phyloP scores from a whole-genome alignment of 2,113 vertebrate species.

The Crotalus tigris region DNA sequence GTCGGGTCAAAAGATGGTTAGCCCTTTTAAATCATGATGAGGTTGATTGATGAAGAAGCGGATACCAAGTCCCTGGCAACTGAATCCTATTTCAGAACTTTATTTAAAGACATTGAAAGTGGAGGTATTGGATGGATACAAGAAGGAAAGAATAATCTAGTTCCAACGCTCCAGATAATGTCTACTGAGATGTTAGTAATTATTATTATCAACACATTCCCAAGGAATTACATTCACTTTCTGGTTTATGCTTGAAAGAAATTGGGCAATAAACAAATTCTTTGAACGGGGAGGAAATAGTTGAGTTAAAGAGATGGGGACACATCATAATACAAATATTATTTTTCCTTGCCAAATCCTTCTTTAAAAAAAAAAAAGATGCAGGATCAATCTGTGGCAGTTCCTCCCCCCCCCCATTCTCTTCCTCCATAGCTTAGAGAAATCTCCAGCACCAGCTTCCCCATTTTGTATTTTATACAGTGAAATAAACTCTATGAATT shows the following conservation, averaged over 20 bases:
- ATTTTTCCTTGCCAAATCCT: constrained; percentile 4
- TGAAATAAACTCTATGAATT: constrained; percentile 57
- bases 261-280: constrained; percentile 24
- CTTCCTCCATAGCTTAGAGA: constrained; percentile 19
- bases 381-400: constrained; percentile 7
- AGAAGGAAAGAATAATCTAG: background rate
- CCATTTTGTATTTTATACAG: constrained; percentile 47
- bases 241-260: constrained; percentile 17
- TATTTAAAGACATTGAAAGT: background rate
- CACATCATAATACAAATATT: constrained; percentile 19
- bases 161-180: background rate
- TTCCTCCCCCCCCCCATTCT: background rate
- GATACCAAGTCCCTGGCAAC: too few species aligned
- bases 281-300: background rate
- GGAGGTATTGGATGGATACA: background rate
- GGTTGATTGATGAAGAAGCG: background rate
- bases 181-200: background rate
- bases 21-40: background rate
- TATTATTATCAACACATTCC: background rate
- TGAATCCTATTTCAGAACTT: background rate
- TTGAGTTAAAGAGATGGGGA: background rate
- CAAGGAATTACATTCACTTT: constrained; percentile 6
- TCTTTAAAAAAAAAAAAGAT: background rate
- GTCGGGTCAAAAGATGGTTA: background rate
- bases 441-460: constrained; percentile 19